Percentiles rank a stretch among this genome's conserved stretches.
Evolutionary conservation across 92 coral and sea anemone species (phyloP).

Genomic region (Phenganax stokvisi): DNA sequence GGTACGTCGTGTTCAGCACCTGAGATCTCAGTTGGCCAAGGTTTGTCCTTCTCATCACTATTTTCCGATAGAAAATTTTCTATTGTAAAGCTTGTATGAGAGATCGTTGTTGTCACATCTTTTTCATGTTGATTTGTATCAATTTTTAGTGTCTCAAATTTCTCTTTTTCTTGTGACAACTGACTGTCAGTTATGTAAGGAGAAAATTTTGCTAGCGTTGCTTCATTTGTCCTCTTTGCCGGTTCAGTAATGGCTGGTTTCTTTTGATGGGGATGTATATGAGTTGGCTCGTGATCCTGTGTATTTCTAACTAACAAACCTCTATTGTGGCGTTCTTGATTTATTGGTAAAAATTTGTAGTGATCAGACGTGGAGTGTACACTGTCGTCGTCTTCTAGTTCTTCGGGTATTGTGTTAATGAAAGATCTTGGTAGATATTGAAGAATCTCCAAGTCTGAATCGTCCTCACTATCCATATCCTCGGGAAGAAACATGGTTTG

Average conservation of each 20-base stretch:
- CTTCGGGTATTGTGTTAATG: slow-evolving; percentile 26
- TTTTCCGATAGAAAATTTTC: background rate
- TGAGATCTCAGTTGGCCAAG: background rate
- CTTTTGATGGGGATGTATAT: background rate
- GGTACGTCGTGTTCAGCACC: background rate
- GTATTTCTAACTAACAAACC: slow-evolving; percentile 4
- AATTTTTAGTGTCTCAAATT: background rate
- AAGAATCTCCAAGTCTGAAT: slow-evolving; percentile 28
- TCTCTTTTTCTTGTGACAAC: background rate
- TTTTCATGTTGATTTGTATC: background rate
- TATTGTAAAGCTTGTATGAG: background rate
- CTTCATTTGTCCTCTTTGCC: background rate
- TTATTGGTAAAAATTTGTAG: background rate
- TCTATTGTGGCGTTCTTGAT: background rate
- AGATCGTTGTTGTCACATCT: background rate
- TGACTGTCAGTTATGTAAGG: background rate
- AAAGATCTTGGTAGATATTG: slow-evolving; percentile 7
- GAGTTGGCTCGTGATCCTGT: slow-evolving; percentile 7
- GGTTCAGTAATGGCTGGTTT: background rate
- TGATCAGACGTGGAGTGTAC: background rate
- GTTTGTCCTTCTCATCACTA: background rate
- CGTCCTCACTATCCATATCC: slow-evolving; percentile 26
- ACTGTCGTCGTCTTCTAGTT: slow-evolving; percentile 20
- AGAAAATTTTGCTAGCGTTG: background rate
- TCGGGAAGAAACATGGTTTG: slow-evolving; percentile 25